A percentile compares a stretch with the other conserved stretches of the same genome.
Evolutionary conservation across 2,888 invertebrate genomes (phyloP).

Genomic region (Drosophila multiciliata): DNA sequence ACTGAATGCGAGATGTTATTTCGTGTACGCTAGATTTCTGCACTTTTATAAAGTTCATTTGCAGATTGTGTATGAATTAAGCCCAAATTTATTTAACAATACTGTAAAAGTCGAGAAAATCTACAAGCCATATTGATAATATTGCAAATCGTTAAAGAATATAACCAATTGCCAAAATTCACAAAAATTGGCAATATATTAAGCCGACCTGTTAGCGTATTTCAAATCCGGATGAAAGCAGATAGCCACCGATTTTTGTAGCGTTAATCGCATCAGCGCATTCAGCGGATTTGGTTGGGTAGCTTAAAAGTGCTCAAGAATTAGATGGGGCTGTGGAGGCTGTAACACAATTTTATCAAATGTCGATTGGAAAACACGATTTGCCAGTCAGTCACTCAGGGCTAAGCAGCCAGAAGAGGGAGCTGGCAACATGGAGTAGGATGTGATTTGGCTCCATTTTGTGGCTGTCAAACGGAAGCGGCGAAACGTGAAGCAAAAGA

Average conservation of each 20-base stretch:
- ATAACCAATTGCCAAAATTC: not conserved
- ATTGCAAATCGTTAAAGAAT: not conserved
- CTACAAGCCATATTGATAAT: not conserved
- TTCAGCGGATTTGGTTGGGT: conserved; percentile 26
- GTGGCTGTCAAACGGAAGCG: conserved; percentile 70
- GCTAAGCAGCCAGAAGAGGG: conserved; percentile 24
- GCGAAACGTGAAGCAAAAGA: conserved; percentile 36
- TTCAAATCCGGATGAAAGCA: not conserved
- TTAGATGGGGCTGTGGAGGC: not conserved
- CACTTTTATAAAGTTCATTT: not conserved
- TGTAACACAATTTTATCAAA: conserved; percentile 71
- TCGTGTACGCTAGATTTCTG: not conserved
- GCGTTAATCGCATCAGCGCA: conserved; percentile 57
- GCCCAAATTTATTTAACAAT: not conserved
- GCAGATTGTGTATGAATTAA: not conserved
- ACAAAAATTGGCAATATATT: not conserved
- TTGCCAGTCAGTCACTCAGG: conserved; percentile 60
- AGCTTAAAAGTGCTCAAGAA: not conserved
- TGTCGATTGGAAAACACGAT: conserved; percentile 74
- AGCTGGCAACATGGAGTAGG: conserved; percentile 1
- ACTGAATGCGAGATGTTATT: too few species aligned
- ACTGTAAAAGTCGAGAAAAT: not conserved
- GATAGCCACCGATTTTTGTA: conserved; percentile 18
- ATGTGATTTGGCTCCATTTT: conserved; percentile 49
- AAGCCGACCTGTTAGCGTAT: conserved; percentile 8